Conservation (phyloP, 2,113 vertebrate genomes). For the Microtus oregoni region DNA sequence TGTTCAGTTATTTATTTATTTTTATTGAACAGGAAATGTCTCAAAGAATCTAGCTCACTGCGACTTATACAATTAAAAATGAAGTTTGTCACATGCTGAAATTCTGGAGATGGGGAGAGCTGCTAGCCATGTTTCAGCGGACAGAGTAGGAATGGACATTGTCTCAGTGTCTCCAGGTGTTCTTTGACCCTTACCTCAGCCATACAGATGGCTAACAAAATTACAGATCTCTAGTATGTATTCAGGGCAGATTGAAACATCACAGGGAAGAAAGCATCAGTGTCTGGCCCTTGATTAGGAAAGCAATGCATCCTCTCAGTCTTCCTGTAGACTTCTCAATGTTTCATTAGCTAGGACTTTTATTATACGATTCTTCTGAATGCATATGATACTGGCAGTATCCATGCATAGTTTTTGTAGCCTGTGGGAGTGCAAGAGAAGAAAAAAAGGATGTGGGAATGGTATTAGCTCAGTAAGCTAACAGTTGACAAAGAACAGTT, state of each 20-base stretch:
- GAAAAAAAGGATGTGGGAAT: neutral
- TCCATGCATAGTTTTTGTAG: neutral
- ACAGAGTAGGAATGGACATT: neutral
- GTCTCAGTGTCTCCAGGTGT: neutral
- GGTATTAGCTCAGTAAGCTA: neutral
- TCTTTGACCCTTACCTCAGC: neutral
- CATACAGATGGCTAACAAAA: constrained; percentile 8
- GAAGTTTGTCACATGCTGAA: constrained; percentile 19
- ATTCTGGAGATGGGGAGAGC: neutral
- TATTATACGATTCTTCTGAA: neutral
- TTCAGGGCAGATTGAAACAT: constrained; percentile 19
- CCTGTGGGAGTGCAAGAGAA: neutral
- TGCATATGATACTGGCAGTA: neutral
- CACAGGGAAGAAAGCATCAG: neutral
- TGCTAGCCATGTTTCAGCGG: neutral
- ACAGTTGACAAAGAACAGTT: neutral
- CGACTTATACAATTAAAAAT: neutral
- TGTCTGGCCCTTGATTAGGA: neutral
- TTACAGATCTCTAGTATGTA: neutral
- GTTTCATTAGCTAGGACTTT: neutral
- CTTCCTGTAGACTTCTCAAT: neutral
- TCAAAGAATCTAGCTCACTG: neutral
- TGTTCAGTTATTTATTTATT: constrained; percentile 11
- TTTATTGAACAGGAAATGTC: constrained; percentile 22
- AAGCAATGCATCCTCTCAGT: neutral